Evolutionary conservation across 2,888 invertebrate genomes (phyloP), one percentile per base, ranked within the genome.

Genomic region (Sarcophaga variegata): DNA sequence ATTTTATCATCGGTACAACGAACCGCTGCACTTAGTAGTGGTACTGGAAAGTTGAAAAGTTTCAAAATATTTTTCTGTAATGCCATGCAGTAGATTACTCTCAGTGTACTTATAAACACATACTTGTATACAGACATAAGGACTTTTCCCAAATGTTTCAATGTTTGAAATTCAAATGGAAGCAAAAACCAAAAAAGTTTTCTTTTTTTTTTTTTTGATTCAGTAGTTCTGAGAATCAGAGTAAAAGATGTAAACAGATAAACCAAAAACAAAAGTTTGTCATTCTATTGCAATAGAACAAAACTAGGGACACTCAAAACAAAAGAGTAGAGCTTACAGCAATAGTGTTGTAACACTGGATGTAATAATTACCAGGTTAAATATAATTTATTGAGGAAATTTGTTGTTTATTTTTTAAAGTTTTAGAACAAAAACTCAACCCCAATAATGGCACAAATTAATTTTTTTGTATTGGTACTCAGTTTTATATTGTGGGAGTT

Each of bases 271-370:
- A 75, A 83, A 83, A 83, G 74, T 83, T 86, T 83, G 81, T 78
- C 78, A 83, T 86, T 86, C 47, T 74, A 62, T 69, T 83, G 81
- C 69, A 83, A 71, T 45, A 80, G 49, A 20, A 49, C 69, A 20
- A 62, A 64, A 90, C 89, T 88, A 88, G 88, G 88, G 89, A 84
- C n/a, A 67, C 14, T 54, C 12, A 54, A 81, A 74, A 60, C 49
- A 80, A 63, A 17, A 10, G 17, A 54, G 49, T 0, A 49, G 12
- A 14, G 14, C 49, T 14, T 49, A 14, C 49, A 49, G 12, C 54
- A 54, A 8, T 37, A 37, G 37, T 37, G 37, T 37, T 37, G 37
- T 37, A 8, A 54, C 54, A 54, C 54, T 54, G 54, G 54, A 14
- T 54, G 14, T 54, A 54, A 54, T 54, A 54, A 54, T 54, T 54